phyloP scores from a whole-genome alignment of 2,888 invertebrate species.

The Acholoe squamosa region DNA sequence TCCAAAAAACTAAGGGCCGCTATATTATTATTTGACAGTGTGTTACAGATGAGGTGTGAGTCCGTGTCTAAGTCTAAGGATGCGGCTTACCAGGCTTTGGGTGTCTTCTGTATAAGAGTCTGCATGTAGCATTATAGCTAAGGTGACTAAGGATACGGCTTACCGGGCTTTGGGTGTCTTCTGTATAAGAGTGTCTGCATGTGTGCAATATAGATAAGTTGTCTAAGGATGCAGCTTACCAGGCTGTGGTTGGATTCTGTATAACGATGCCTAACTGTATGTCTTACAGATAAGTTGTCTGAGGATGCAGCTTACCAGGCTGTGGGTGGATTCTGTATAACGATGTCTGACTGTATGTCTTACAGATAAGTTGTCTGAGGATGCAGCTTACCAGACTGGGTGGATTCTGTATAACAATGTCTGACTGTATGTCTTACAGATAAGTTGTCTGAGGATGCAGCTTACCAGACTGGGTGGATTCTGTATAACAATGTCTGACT shows the following conservation, averaged over 20 bases:
- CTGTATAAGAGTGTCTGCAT: slow-evolving; percentile 68
- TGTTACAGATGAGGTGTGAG: not conserved
- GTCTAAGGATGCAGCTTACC: slow-evolving; percentile 72
- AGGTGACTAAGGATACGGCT: slow-evolving; percentile 69
- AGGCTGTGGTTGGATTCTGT: slow-evolving; percentile 79
- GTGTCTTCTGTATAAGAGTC: slow-evolving; percentile 75
- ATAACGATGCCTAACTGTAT: no score
- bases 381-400: slow-evolving; percentile 73
- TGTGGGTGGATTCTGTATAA: slow-evolving; percentile 78
- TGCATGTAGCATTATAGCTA: not conserved
- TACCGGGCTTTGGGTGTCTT: slow-evolving; percentile 78
- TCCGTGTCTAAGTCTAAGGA: no score
- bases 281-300: not conserved
- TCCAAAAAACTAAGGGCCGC: no score
- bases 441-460: slow-evolving; percentile 68
- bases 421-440: not conserved
- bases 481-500: not conserved
- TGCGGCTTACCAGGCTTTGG: slow-evolving; percentile 74
- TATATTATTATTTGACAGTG: no score
- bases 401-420: slow-evolving; percentile 74
- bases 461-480: slow-evolving; percentile 67
- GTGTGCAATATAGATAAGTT: not conserved
- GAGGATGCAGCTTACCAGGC: slow-evolving; percentile 73
- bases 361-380: slow-evolving; percentile 60
- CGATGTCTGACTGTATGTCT: no score